Evolutionary conservation across 2,113 vertebrate genomes (phyloP), one percentile per base, ranked within the genome.

Genomic region (Dunckerocampus dactyliophorus): DNA sequence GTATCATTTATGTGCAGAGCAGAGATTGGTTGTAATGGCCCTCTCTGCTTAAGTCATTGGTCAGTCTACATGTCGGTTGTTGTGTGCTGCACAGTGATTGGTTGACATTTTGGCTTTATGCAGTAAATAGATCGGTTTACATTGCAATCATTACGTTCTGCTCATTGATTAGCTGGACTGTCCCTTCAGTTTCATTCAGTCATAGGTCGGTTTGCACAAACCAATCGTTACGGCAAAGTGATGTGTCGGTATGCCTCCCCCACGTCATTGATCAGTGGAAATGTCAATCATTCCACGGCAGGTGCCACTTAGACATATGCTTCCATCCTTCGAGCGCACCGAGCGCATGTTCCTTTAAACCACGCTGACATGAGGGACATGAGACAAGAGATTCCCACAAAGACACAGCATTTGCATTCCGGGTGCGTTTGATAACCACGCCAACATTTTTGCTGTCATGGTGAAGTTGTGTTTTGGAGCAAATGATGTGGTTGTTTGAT

Each of bases 391-490:
- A 16, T 42, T 20, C 37, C 20, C 37, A 42, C 15, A 19, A 14
- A 56, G 54, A 21, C 54, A 56, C 12, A 19, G 15, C 37, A 20
- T 56, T 56, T 37, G 20, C 54, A 42, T 56, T 42, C n/a, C 34
- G 19, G n/a, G 19, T 37, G 10, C 31, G 1, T 55, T 39, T 37
- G 28, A 12, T 6, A 55, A 13, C 51, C 51, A 17, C 24, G 20
- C 14, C 28, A 55, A 19, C 53, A 37, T 37, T 17, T n/a, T 19
- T n/a, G 17, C 17, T 42, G 14, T 20, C n/a, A 3, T 14, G 1
- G 13, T 43, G 2, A 43, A 43, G 39, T 43, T 14, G 13, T 3
- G 14, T 14, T 43, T 43, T 12, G 13, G 14, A 13, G 39, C 13
- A 14, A 39, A 43, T 43, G 2, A 2, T 39, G 9, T 11, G 2